phyloP scores from a whole-genome alignment of 2,113 vertebrate genomes.

The Myotis yumanensis region DNA sequence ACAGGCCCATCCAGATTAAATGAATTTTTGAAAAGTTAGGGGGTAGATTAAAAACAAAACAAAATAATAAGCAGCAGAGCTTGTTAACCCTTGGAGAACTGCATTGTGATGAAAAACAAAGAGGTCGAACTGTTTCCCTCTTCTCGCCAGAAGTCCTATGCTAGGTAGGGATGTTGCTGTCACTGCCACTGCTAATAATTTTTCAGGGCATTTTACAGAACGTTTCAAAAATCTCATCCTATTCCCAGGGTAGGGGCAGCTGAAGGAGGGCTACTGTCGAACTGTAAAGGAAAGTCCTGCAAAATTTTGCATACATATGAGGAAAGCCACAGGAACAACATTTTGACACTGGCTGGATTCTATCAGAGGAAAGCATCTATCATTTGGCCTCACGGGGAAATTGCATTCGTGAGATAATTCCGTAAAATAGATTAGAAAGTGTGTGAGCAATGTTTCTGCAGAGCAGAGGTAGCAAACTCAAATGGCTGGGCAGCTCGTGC shows the following conservation, averaged over 20 bases:
- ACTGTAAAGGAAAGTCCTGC: constrained; percentile 13
- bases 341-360: constrained; percentile 47
- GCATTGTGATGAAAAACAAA: not conserved
- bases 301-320: constrained; percentile 53
- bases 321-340: constrained; percentile 39
- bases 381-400: not conserved
- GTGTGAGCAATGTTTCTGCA: not conserved
- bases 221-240: constrained; percentile 60
- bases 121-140: not conserved
- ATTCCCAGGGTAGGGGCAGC: not conserved
- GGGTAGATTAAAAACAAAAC: constrained; percentile 12
- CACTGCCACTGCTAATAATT: constrained; percentile 37
- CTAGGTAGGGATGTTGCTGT: not conserved
- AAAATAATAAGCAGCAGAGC: not conserved
- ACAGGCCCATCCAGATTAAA: constrained; percentile 62
- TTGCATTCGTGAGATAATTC: not conserved
- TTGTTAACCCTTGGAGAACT: constrained; percentile 55
- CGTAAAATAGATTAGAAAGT: not conserved
- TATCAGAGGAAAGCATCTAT: constrained; percentile 33
- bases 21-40: constrained; percentile 65
- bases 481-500: not conserved
- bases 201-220: constrained; percentile 57
- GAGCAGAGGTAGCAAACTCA: not conserved
- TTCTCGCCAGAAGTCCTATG: not conserved
- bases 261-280: not conserved